Evolutionary conservation across 2,113 vertebrate species (phyloP).

Genomic region (Mustela nigripes): DNA sequence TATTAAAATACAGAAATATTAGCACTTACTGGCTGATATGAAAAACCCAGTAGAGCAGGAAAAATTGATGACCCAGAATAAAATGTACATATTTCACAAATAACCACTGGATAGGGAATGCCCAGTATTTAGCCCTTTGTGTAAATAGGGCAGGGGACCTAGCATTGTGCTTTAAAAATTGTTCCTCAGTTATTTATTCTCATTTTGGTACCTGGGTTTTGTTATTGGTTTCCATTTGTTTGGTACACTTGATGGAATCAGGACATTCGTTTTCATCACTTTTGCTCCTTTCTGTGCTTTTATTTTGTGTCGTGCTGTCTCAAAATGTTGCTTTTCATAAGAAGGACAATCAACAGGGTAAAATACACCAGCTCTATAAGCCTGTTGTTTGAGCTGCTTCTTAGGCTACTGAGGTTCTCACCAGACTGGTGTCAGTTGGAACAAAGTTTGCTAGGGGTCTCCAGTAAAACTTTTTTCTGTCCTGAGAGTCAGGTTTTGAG

Average conservation of each 20-base stretch:
- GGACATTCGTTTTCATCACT: background rate
- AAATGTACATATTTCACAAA: background rate
- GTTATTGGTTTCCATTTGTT: background rate
- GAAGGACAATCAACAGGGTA: background rate
- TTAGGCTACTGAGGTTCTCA: background rate
- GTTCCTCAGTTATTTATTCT: background rate
- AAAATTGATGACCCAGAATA: background rate
- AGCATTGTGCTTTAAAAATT: background rate
- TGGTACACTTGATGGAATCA: background rate
- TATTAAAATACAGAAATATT: background rate
- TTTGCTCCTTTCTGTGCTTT: background rate
- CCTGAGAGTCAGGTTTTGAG: background rate
- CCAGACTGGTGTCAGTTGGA: background rate
- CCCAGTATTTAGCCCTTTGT: background rate
- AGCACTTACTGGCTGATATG: background rate
- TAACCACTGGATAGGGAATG: background rate
- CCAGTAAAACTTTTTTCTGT: background rate
- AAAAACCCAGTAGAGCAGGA: background rate
- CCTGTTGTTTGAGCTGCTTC: background rate
- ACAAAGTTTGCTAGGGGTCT: slow-evolving; percentile 1
- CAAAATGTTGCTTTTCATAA: background rate
- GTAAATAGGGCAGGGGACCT: background rate
- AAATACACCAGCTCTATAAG: background rate
- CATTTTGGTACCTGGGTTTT: background rate
- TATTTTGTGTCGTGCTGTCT: background rate